A percentile compares a stretch with the other conserved stretches of the same genome.
Conservation (phyloP, 2,888 invertebrate species). For the Drosophila mulleri region DNA sequence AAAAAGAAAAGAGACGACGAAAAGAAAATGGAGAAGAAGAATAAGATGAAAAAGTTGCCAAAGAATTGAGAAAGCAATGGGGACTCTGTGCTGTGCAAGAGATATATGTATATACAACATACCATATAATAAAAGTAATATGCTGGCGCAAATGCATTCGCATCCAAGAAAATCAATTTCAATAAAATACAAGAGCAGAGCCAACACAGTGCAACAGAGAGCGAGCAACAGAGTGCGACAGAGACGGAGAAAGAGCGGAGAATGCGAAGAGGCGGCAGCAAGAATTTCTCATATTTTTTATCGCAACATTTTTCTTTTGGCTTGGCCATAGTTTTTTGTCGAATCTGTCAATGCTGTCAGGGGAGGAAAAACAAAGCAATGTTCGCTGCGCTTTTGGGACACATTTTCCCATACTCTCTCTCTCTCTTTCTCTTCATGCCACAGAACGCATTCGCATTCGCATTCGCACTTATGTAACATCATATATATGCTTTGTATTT, state of each 20-base stretch:
- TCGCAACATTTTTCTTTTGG: conserved; percentile 43
- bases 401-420: conserved; percentile 15
- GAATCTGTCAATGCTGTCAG: conserved; percentile 77
- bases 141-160: conserved; percentile 78
- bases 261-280: not conserved
- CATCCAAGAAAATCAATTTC: conserved; percentile 78
- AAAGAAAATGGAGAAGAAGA: conserved; percentile 9
- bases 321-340: conserved; percentile 76
- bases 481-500: conserved; percentile 76
- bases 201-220: conserved; percentile 20
- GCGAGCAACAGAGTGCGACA: not conserved
- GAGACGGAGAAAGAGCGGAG: not conserved
- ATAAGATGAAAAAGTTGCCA: conserved; percentile 28
- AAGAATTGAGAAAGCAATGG: conserved; percentile 46
- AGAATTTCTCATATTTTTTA: conserved; percentile 57
- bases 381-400: conserved; percentile 73
- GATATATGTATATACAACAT: conserved; percentile 45
- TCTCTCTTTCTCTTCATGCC: not conserved
- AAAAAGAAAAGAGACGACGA: conserved; percentile 1
- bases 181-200: conserved; percentile 73
- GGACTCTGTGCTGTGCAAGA: conserved; percentile 29
- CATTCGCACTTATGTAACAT: conserved; percentile 41
- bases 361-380: conserved; percentile 67
- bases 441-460: conserved; percentile 11
- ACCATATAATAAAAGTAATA: conserved; percentile 79